Percentiles rank a stretch among this genome's conserved stretches.
These are phyloP conservation scores for Thelaira solivaga DNA, from an alignment of 2,888 invertebrate genomes.

Conservation along the genomic window DNA sequence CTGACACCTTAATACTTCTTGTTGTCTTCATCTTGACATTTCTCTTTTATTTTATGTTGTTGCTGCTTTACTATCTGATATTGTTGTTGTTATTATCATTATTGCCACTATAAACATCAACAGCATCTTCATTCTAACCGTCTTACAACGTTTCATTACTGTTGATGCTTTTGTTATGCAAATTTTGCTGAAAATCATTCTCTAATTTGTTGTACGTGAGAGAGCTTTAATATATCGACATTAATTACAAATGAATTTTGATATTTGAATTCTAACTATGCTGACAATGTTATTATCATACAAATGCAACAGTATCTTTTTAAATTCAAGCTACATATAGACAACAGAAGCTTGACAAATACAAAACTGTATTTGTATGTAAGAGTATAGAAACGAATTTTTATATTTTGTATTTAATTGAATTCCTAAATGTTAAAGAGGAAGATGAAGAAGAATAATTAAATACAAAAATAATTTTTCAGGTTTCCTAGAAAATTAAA, in stretches of 20 bases:
- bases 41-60: constrained; percentile 10
- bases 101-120: constrained; percentile 8
- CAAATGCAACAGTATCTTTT: neutral
- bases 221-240: constrained; percentile 40
- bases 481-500: too few relatives aligned
- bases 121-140: neutral
- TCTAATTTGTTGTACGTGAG: constrained; percentile 51
- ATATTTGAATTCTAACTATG: constrained; percentile 25
- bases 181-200: constrained; percentile 55
- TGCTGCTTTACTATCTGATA: neutral
- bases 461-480: too few relatives aligned
- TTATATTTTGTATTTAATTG: too few relatives aligned
- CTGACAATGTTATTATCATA: neutral
- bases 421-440: too few relatives aligned
- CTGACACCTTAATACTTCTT: constrained; percentile 53
- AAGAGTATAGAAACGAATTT: neutral
- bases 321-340: neutral
- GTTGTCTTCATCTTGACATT: constrained; percentile 42
- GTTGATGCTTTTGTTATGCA: constrained; percentile 34
- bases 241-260: constrained; percentile 56
- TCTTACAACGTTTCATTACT: too few relatives aligned
- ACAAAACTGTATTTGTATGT: neutral
- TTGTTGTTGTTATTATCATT: neutral
- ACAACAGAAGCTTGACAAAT: neutral
- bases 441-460: too few relatives aligned